phyloP scores from a whole-genome alignment of 2,888 invertebrate species.

The Flexamia atlantica region DNA sequence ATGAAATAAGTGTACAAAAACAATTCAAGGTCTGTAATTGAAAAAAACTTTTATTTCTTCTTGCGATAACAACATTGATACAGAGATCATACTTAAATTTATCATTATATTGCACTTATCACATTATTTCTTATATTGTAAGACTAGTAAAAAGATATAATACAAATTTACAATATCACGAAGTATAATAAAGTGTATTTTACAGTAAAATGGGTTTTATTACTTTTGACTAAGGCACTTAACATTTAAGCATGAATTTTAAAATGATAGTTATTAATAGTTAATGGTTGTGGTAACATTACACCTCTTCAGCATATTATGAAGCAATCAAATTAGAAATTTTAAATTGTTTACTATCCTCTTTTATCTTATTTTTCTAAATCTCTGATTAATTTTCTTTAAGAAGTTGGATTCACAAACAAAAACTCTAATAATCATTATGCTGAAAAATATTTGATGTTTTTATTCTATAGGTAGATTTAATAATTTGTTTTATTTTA shows the following conservation, averaged over 20 bases:
- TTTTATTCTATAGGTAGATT: too few relatives aligned
- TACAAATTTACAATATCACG: conserved; percentile 9
- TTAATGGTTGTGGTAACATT: conserved; percentile 8
- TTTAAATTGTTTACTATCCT: background rate
- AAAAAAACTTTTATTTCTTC: too few relatives aligned
- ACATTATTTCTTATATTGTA: background rate
- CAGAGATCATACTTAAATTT: conserved; percentile 32
- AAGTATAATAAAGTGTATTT: background rate
- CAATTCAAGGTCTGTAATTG: too few relatives aligned
- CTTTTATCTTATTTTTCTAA: too few relatives aligned
- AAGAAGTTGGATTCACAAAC: too few relatives aligned
- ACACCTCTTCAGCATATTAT: background rate
- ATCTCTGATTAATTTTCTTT: too few relatives aligned
- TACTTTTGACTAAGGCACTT: background rate
- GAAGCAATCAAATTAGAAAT: background rate
- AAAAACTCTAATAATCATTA: too few relatives aligned
- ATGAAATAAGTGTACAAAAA: too few relatives aligned
- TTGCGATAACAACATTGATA: background rate
- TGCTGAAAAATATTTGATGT: too few relatives aligned
- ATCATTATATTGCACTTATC: conserved; percentile 17
- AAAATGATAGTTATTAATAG: too few relatives aligned
- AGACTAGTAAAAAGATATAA: conserved; percentile 26
- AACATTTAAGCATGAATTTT: background rate
- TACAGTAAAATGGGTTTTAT: background rate
- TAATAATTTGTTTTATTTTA: too few relatives aligned